These are phyloP conservation scores for Notamacropus eugenii DNA, from an alignment of 2,797 vertebrate genomes.

Conservation along the genomic window DNA sequence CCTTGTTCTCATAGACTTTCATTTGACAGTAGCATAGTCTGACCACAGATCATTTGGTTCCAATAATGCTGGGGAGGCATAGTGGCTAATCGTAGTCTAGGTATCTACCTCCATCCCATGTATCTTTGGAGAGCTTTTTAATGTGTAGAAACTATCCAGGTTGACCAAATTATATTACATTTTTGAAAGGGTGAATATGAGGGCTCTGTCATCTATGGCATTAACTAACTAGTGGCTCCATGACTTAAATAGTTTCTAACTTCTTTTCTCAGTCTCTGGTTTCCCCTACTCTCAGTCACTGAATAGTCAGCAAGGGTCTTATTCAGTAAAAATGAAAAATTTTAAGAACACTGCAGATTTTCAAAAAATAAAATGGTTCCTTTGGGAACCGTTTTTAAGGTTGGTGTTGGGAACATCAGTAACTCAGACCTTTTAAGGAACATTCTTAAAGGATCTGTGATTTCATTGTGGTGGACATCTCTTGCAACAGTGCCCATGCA, in stretches of 20 bases:
- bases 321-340: not conserved
- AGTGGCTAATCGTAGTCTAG: not conserved
- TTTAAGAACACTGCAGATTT: not conserved
- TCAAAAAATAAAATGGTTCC: not conserved
- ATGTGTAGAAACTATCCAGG: not conserved
- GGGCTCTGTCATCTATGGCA: not conserved
- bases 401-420: not conserved
- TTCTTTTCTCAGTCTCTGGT: not conserved
- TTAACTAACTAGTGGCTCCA: not conserved
- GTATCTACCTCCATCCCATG: not conserved
- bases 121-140: not conserved
- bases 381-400: not conserved
- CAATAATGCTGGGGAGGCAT: not conserved
- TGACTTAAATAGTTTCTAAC: not conserved
- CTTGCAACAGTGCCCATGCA: not conserved
- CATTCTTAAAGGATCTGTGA: not conserved
- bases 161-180: not conserved
- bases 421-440: not conserved
- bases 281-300: not conserved
- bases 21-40: not conserved
- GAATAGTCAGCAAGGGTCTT: not conserved
- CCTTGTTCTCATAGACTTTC: not conserved
- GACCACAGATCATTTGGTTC: not conserved
- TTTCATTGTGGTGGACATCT: not conserved
- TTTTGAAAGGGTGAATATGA: not conserved